A percentile compares a stretch with the other conserved stretches of the same genome.
Conservation (phyloP, 2,113 vertebrate species). For the Spea multiplicata region DNA sequence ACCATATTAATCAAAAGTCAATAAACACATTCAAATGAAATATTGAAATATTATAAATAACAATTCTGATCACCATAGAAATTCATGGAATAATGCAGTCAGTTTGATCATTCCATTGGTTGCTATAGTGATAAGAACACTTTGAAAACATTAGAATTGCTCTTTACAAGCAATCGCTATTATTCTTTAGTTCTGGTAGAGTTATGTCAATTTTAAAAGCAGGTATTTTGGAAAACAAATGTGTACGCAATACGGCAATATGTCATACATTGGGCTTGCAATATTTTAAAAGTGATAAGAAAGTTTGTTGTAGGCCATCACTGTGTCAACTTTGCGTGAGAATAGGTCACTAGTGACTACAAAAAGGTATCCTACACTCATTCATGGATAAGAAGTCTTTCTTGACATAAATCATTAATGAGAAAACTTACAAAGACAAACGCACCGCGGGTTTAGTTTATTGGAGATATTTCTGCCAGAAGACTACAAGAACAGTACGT, state of each 20-base stretch:
- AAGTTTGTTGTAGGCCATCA: neutral
- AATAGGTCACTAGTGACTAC: conserved; percentile 12
- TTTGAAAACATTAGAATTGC: too few species aligned
- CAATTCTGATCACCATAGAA: too few species aligned
- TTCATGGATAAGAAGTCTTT: conserved; percentile 31
- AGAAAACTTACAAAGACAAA: conserved; percentile 11
- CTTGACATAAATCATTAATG: conserved; percentile 23
- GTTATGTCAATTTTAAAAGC: too few species aligned
- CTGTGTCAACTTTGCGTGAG: conserved; percentile 21
- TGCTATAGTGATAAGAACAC: too few species aligned
- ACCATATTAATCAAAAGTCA: too few species aligned
- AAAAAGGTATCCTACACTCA: conserved; percentile 10
- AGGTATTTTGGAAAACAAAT: too few species aligned
- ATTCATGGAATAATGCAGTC: too few species aligned
- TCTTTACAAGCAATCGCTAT: too few species aligned
- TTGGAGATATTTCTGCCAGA: conserved; percentile 5
- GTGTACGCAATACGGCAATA: neutral
- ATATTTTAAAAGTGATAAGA: neutral
- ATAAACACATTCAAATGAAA: too few species aligned
- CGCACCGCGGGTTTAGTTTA: neutral
- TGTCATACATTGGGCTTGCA: neutral
- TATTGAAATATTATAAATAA: too few species aligned
- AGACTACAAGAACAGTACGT: neutral
- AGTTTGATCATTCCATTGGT: too few species aligned
- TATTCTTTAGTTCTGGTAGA: too few species aligned